Base-by-base conservation (phyloP, 2,113 vertebrate species). In the Platysternon megacephalum region DNA sequence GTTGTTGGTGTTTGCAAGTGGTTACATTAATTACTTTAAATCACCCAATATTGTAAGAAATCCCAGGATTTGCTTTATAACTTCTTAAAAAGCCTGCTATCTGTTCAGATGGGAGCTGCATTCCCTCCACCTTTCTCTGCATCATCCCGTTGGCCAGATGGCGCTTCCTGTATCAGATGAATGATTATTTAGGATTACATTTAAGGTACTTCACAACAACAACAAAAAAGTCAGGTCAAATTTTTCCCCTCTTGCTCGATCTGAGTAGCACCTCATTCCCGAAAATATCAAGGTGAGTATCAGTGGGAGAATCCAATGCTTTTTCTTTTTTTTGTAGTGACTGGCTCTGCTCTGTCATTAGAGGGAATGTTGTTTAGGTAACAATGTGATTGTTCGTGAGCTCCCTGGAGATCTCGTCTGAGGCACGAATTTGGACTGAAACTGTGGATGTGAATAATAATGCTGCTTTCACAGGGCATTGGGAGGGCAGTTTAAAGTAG, bases 191-290 rank as follows among this genome's bases (percentile, higher is more conserved):
- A 0, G 1, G 51, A 32, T 19, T 72, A 9, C 39, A 42, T 42
- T 42, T 21, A 22, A 42, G 35, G 52, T 44, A 35, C 46, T 52
- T 58, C 7, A 17, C 61, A 61, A 3, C 0, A 1, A 0, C 0
- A 1, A 0, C 0, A 1, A 58, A 80, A 52, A 83, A 8, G 1
- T 0, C 3, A 8, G 48, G 24, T 0, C 8, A 28, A n/a, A 22
- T 90, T 68, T 72, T 51, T 48, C 13, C 22, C 2, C 48, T 86
- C 35, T 42, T 10, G 3, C 39, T 65, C 32, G 8, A 14, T 14
- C 14, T 74, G 35, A 24, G 68, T 42, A 74, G 21, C 46, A 65
- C 21, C 29, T 0, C 2, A 26, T 53, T 46, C 32, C 56, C 14
- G 21, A 35, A 48, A 11, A 26, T 19, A 79, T 29, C 0, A 0